Conservation (phyloP, 1,140 invertebrate species). For the Papilio polytes region DNA sequence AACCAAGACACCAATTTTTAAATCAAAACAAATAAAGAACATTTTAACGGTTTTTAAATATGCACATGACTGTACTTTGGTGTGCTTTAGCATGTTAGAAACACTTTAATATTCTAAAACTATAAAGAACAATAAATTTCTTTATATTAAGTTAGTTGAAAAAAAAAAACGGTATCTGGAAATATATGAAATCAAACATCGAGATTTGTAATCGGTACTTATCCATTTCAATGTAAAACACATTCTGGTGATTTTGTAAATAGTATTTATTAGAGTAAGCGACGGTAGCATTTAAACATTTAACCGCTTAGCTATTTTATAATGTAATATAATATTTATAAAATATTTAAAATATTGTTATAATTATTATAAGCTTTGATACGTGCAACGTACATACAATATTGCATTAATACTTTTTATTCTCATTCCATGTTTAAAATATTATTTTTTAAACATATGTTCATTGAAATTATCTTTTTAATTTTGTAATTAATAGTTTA, state of each 20-base stretch:
- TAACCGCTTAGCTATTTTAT: conserved; percentile 77
- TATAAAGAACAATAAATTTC: background rate
- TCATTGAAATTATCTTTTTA: background rate
- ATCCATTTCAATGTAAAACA: conserved; percentile 39
- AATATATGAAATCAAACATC: background rate
- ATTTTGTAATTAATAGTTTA: no score
- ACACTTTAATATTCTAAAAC: no score
- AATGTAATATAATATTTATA: conserved; percentile 82
- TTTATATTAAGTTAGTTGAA: background rate
- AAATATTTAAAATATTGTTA: conserved; percentile 78
- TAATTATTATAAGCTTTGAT: conserved; percentile 64
- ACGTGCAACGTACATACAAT: conserved; percentile 67
- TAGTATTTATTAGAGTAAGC: conserved; percentile 82
- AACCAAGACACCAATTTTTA: no score
- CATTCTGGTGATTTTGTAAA: conserved; percentile 80
- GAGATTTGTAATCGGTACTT: background rate
- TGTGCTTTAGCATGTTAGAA: no score
- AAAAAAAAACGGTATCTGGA: background rate
- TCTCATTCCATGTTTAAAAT: background rate
- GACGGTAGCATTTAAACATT: conserved; percentile 75
- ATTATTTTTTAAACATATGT: background rate
- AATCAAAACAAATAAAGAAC: no score
- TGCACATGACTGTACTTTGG: no score
- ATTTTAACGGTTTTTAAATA: no score
- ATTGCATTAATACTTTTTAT: conserved; percentile 24